phyloP scores from a whole-genome alignment of 2,113 vertebrate species.

The Pterocles gutturalis region DNA sequence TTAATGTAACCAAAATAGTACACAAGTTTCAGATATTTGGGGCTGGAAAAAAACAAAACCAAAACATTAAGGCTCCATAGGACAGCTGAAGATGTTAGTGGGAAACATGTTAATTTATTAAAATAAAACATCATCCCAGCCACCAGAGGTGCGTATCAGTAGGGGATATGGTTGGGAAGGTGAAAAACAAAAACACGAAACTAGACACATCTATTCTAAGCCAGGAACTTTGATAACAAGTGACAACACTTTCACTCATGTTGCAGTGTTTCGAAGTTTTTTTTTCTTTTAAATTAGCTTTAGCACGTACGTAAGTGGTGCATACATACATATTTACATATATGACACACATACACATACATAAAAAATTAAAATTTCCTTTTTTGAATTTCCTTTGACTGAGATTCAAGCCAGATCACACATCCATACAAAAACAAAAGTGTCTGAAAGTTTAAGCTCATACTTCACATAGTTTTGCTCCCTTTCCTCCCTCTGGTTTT shows the following conservation, averaged over 20 bases:
- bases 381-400: background rate
- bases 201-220: background rate
- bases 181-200: background rate
- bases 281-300: background rate
- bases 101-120: background rate
- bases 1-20: background rate
- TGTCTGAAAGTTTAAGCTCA: background rate
- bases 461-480: background rate
- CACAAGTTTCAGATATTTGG: background rate
- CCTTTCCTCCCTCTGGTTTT: background rate
- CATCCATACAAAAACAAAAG: background rate
- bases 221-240: background rate
- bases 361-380: background rate
- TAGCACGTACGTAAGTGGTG: background rate
- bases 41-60: background rate
- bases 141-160: background rate
- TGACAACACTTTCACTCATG: background rate
- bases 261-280: background rate
- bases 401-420: background rate
- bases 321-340: background rate
- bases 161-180: background rate
- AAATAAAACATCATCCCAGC: background rate
- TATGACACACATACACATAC: rapidly evolving
- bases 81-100: background rate
- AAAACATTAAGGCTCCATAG: background rate